phyloP scores from a whole-genome alignment of 2,888 invertebrate genomes.

The Trichogramma evanescens region DNA sequence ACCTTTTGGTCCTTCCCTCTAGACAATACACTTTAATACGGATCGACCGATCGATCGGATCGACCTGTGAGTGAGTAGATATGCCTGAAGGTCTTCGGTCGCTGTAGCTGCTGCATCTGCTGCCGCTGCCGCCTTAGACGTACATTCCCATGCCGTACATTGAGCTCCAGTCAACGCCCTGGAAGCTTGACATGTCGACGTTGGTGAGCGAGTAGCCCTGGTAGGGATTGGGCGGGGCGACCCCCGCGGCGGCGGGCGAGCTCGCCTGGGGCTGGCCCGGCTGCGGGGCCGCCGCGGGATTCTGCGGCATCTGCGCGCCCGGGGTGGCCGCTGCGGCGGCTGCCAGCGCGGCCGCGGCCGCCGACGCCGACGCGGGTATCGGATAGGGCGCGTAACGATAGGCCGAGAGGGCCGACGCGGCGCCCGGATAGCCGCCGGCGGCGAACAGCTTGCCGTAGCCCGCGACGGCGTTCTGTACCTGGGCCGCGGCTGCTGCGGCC shows the following conservation, averaged over 20 bases:
- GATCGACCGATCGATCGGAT: too few species aligned
- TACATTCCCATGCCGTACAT: slow-evolving; percentile 93
- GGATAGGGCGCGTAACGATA: slow-evolving; percentile 43
- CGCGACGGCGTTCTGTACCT: slow-evolving; percentile 57
- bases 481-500: slow-evolving; percentile 51
- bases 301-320: slow-evolving; percentile 54
- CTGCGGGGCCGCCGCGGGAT: slow-evolving; percentile 47
- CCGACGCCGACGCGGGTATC: slow-evolving; percentile 40
- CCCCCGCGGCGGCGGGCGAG: slow-evolving; percentile 53
- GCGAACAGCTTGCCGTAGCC: slow-evolving; percentile 63
- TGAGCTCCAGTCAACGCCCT: slow-evolving; percentile 84
- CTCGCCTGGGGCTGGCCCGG: slow-evolving; percentile 48
- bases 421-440: slow-evolving; percentile 44
- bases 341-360: slow-evolving; percentile 41
- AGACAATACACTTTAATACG: too few species aligned
- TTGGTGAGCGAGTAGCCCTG: slow-evolving; percentile 78
- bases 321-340: slow-evolving; percentile 51
- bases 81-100: neutral
- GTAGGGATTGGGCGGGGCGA: slow-evolving; percentile 64
- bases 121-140: slow-evolving; percentile 53
- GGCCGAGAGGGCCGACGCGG: slow-evolving; percentile 46
- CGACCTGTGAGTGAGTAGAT: too few species aligned
- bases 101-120: neutral
- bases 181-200: slow-evolving; percentile 88
- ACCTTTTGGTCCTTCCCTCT: too few species aligned